Evolutionary conservation across 2,113 vertebrate species (phyloP).

Genomic region (Clarias macrocephalus): DNA sequence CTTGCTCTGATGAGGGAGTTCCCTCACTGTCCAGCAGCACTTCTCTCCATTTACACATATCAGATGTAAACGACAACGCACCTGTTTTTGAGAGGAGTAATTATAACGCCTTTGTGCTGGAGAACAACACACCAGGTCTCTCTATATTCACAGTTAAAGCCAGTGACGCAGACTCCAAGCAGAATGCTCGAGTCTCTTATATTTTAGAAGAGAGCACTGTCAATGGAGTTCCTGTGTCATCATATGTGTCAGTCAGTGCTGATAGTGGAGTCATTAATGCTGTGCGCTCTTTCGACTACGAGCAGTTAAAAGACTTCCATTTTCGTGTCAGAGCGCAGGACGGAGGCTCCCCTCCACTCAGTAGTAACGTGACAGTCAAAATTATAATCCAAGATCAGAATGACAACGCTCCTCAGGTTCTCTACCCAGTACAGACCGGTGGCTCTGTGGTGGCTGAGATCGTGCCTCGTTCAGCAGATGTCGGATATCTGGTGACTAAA

Average conservation of each 20-base stretch:
- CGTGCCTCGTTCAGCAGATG: slow-evolving; percentile 62
- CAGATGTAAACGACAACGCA: slow-evolving; percentile 56
- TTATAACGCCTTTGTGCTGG: slow-evolving; percentile 42
- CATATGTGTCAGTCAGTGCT: slow-evolving; percentile 39
- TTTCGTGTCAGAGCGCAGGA: slow-evolving; percentile 40
- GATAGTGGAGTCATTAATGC: slow-evolving; percentile 21
- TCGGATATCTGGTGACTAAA: slow-evolving; percentile 69
- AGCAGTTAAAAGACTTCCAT: slow-evolving; percentile 28
- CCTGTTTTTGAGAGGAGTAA: slow-evolving; percentile 42
- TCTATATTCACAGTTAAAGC: not conserved
- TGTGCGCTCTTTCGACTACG: slow-evolving; percentile 46
- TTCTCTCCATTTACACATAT: slow-evolving; percentile 51
- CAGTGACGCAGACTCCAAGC: no score
- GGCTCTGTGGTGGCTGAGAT: slow-evolving; percentile 51
- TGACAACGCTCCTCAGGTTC: slow-evolving; percentile 65
- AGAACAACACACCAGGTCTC: slow-evolving; percentile 52
- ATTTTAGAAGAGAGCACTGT: no score
- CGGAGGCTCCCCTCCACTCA: slow-evolving; percentile 50
- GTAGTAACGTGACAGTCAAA: slow-evolving; percentile 58
- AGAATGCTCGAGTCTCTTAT: no score
- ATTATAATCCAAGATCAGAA: slow-evolving; percentile 19
- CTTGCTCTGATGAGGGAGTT: slow-evolving; percentile 67
- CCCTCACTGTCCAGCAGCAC: slow-evolving; percentile 66
- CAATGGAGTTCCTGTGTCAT: not conserved
- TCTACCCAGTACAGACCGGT: slow-evolving; percentile 60